Evolutionary conservation across 2,797 vertebrate species (phyloP).

Genomic region (Karalla daura): DNA sequence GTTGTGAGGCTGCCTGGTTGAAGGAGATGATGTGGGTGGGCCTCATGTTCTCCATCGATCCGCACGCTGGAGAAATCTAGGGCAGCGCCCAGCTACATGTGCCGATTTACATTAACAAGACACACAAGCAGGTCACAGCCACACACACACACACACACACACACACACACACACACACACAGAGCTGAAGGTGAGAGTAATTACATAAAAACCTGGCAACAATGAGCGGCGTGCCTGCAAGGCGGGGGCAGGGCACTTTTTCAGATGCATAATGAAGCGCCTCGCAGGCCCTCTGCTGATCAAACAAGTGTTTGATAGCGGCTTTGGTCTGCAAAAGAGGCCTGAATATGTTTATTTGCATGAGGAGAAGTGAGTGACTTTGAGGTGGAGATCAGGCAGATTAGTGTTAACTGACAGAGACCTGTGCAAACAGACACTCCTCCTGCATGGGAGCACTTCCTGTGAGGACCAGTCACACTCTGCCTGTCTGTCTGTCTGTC

Average conservation of each 20-base stretch:
- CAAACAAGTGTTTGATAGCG: slow-evolving; percentile 82
- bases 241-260: slow-evolving; percentile 64
- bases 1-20: slow-evolving; percentile 59
- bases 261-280: slow-evolving; percentile 74
- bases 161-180: slow-evolving; percentile 53
- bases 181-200: slow-evolving; percentile 80
- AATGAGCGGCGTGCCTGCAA: slow-evolving; percentile 68
- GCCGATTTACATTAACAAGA: slow-evolving; percentile 44
- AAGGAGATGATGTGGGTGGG: slow-evolving; percentile 65
- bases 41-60: slow-evolving; percentile 59
- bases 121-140: slow-evolving; percentile 28
- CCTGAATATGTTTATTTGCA: slow-evolving; percentile 81
- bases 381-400: slow-evolving; percentile 82
- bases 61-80: slow-evolving; percentile 55
- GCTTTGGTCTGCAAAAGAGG: slow-evolving; percentile 76
- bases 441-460: slow-evolving; percentile 67
- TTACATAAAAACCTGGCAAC: slow-evolving; percentile 81
- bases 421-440: slow-evolving; percentile 79
- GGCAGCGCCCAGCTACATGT: slow-evolving; percentile 49
- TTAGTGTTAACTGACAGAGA: slow-evolving; percentile 79
- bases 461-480: slow-evolving; percentile 53
- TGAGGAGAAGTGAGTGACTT: slow-evolving; percentile 78
- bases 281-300: slow-evolving; percentile 73
- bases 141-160: slow-evolving; percentile 46
- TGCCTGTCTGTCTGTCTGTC: too few species aligned